Percentiles rank a stretch among this genome's conserved stretches.
Conservation (phyloP, 1,140 invertebrate species). For the Hycleus phaleratus region DNA sequence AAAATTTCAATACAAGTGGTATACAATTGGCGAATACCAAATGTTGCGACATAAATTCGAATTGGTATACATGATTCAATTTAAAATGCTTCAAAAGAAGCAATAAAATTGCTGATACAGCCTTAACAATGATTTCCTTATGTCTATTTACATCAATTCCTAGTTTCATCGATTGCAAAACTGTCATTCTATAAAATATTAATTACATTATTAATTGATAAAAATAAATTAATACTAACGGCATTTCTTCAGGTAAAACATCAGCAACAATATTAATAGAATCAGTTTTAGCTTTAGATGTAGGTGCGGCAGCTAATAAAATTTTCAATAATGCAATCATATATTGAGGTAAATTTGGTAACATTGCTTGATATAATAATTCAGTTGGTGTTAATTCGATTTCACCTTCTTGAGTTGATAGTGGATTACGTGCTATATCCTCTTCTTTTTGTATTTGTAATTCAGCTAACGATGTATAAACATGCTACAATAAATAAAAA, state of each 20-base stretch:
- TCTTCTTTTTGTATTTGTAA: conserved; percentile 77
- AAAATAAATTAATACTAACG: conserved; percentile 48
- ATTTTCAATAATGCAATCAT: conserved; percentile 97
- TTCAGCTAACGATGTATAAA: conserved; percentile 77
- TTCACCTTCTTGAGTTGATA: conserved; percentile 66
- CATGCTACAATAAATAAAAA: conserved; percentile 49
- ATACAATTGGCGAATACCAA: conserved; percentile 99
- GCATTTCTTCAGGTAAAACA: conserved; percentile 94
- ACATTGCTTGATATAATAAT: conserved; percentile 82
- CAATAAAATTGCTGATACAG: conserved; percentile 89
- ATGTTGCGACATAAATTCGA: conserved; percentile 99
- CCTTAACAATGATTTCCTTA: conserved; percentile 98
- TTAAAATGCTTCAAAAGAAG: conserved; percentile 97
- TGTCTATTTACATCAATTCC: conserved; percentile 97
- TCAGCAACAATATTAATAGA: conserved; percentile 98
- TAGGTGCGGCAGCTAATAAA: conserved; percentile 91
- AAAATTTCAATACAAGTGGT: conserved; percentile 96
- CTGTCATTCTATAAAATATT: conserved; percentile 63
- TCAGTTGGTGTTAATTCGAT: conserved; percentile 75
- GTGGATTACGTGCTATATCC: conserved; percentile 68
- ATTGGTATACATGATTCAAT: conserved; percentile 98
- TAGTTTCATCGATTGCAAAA: conserved; percentile 94
- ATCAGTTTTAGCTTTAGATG: conserved; percentile 96
- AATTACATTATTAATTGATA: background rate
- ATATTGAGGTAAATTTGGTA: conserved; percentile 90